These are phyloP conservation scores for Gortyna flavago DNA, from an alignment of 2,888 invertebrate genomes.

Conservation along the genomic window DNA sequence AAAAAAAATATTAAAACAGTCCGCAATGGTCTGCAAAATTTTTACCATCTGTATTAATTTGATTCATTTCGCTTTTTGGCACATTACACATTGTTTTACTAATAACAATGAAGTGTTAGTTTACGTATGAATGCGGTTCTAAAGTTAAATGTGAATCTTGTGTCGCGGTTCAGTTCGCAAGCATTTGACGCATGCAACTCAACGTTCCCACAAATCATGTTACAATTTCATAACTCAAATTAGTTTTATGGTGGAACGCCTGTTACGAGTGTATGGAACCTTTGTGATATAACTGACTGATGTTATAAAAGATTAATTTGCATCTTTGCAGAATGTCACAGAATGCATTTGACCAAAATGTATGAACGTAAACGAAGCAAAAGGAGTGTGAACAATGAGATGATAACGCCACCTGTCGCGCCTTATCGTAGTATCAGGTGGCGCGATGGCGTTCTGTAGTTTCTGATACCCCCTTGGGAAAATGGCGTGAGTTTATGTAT, in stretches of 20 bases:
- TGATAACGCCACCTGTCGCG: neutral
- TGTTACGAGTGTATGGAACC: neutral
- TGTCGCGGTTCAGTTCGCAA: slow-evolving; percentile 68
- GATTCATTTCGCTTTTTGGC: no score
- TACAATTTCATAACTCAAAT: slow-evolving; percentile 29
- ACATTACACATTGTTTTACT: no score
- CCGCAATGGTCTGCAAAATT: no score
- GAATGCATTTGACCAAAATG: neutral
- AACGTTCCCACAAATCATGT: slow-evolving; percentile 9
- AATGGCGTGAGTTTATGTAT: neutral
- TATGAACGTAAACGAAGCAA: neutral
- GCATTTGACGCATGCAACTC: slow-evolving; percentile 45
- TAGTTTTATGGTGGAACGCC: slow-evolving; percentile 26
- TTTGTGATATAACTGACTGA: neutral
- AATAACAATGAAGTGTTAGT: slow-evolving; percentile 38
- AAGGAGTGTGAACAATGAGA: neutral
- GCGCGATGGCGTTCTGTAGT: neutral
- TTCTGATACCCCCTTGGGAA: neutral
- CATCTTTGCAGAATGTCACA: neutral
- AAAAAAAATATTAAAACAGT: no score
- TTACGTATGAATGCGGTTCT: slow-evolving; percentile 60
- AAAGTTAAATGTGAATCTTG: slow-evolving; percentile 72
- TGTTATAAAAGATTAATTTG: neutral
- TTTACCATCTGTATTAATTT: no score
- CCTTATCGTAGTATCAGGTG: neutral